Percentiles rank a stretch among this genome's conserved stretches.
These are phyloP conservation scores for Mimumesa dahlbomi DNA, from an alignment of 2,888 invertebrate species.

Conservation along the genomic window DNA sequence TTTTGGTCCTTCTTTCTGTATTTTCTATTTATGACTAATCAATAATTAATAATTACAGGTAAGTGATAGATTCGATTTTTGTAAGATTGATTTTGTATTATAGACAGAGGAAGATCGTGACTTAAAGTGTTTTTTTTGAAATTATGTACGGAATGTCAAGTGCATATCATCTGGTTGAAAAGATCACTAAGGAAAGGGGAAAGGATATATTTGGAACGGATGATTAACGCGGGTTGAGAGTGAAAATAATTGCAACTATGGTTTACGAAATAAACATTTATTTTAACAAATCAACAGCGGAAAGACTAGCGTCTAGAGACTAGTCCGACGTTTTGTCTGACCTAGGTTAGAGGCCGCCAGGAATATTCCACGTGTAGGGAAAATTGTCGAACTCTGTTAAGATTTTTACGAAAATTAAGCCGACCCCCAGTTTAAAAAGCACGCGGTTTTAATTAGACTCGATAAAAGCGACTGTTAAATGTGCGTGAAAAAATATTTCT, in stretches of 20 bases:
- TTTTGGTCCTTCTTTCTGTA: neutral
- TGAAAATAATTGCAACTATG: neutral
- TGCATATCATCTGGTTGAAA: too few relatives aligned
- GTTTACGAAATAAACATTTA: slow-evolving; percentile 75
- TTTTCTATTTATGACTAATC: too few relatives aligned
- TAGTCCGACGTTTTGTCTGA: slow-evolving; percentile 58
- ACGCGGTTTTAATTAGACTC: slow-evolving; percentile 7
- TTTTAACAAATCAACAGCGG: slow-evolving; percentile 75
- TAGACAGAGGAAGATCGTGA: too few relatives aligned
- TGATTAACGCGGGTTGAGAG: neutral
- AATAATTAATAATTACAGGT: too few relatives aligned
- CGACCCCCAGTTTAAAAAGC: slow-evolving; percentile 19
- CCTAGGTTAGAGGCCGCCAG: slow-evolving; percentile 66
- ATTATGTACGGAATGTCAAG: too few relatives aligned
- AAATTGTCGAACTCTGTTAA: slow-evolving; percentile 42
- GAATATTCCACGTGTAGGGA: slow-evolving; percentile 60
- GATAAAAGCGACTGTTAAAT: slow-evolving; percentile 23
- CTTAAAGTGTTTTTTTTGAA: too few relatives aligned
- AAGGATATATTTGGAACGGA: neutral
- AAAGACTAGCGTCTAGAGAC: slow-evolving; percentile 69
- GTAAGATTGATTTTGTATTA: too few relatives aligned
- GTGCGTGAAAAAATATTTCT: slow-evolving; percentile 37
- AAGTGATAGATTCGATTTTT: too few relatives aligned
- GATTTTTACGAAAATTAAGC: slow-evolving; percentile 48
- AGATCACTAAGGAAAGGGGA: neutral